A percentile compares a stretch with the other conserved stretches of the same genome.
Conservation (phyloP, 2,113 vertebrate species). For the Peromyscus californicus region DNA sequence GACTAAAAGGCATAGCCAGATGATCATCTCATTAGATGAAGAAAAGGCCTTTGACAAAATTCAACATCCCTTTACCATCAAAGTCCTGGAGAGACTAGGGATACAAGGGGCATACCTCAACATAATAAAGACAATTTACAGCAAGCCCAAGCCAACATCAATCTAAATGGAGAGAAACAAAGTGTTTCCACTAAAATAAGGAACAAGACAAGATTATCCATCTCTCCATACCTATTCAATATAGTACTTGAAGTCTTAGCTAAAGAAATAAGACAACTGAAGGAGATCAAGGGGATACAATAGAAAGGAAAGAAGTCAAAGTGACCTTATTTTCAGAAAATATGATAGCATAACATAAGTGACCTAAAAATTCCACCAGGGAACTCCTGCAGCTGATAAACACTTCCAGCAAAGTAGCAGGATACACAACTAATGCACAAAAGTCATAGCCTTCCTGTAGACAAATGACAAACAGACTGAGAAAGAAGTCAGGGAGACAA, state of each 20-base stretch:
- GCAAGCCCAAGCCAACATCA: background rate
- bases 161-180: background rate
- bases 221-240: background rate
- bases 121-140: background rate
- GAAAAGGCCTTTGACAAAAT: background rate
- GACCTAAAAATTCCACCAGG: background rate
- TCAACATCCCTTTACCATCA: background rate
- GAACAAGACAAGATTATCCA: background rate
- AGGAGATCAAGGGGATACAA: background rate
- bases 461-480: background rate
- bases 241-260: background rate
- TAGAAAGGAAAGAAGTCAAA: no score
- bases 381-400: background rate
- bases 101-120: background rate
- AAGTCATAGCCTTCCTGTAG: background rate
- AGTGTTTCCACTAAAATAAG: background rate
- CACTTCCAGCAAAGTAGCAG: background rate
- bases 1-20: background rate
- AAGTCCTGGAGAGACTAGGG: background rate
- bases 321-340: background rate
- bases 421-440: background rate
- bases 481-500: background rate
- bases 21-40: background rate
- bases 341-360: background rate
- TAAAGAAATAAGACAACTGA: background rate